Evolutionary conservation across 2,113 vertebrate species (phyloP).

Genomic region (Centrocercus urophasianus): DNA sequence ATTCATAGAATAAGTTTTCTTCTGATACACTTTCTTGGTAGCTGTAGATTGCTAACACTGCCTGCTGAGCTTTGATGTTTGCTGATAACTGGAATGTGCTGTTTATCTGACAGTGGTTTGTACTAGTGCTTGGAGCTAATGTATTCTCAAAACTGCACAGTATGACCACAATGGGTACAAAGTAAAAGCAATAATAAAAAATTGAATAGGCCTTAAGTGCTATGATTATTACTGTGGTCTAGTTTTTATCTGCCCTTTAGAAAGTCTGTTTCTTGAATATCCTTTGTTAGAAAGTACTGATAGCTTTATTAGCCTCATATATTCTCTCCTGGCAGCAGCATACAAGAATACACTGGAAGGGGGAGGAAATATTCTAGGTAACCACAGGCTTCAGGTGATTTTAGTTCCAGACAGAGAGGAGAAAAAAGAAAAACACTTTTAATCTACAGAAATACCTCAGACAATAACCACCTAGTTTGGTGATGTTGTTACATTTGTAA

Average conservation of each 20-base stretch:
- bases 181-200: conserved; percentile 82
- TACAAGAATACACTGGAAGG: not conserved
- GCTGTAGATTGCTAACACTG: conserved; percentile 62
- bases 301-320: conserved; percentile 51
- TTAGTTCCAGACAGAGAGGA: not conserved
- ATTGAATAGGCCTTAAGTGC: conserved; percentile 74
- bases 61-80: conserved; percentile 41
- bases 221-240: conserved; percentile 73
- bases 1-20: not conserved
- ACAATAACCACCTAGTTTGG: not conserved
- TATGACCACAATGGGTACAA: conserved; percentile 68
- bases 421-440: not conserved
- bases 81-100: conserved; percentile 58
- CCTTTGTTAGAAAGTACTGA: conserved; percentile 60
- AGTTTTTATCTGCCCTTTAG: conserved; percentile 66
- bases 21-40: conserved; percentile 7
- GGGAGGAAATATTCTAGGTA: not conserved
- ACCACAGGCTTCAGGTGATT: not conserved
- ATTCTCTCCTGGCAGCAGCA: conserved; percentile 59
- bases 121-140: conserved; percentile 66
- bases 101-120: conserved; percentile 65
- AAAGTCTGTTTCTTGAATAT: conserved; percentile 63
- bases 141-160: conserved; percentile 60
- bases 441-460: not conserved
- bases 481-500: not conserved